Base-by-base conservation (phyloP, 2,113 vertebrate genomes). In the Paralichthys olivaceus region DNA sequence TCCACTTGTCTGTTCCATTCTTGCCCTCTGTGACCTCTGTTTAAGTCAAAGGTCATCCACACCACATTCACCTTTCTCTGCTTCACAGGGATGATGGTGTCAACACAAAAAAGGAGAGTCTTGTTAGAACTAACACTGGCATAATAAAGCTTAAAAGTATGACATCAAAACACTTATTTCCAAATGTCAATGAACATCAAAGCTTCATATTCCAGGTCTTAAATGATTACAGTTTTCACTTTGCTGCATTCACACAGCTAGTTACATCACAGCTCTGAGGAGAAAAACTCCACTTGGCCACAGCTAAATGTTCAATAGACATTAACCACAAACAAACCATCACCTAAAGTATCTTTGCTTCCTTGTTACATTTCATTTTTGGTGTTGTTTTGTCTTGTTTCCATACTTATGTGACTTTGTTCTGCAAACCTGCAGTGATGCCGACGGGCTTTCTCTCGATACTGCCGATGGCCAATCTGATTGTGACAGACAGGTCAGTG, bases 21-120 rank as follows among this genome's bases (percentile, higher is more conserved):
- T 4, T 25, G 60, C 64, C 83, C 85, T 69, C 54, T 26, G 43
- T 72, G 78, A 72, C 62, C 69, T 66, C 40, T 11, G 28, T 53
- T 29, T 3, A 37, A 22, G 80, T 87, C 74, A 89, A 72, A 85
- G 71, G 77, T 71, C 80, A 89, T 81, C 79, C 68, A 64, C 79
- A 87, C 84, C 26, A 70, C 64, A 69, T 77, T 83, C 81, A 78
- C 79, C 79, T 83, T 70, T 67, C 70, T 56, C 28, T 60, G 56
- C 53, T 43, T 40, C 25, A 64, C 8, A 4, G 37, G 49, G 25
- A 69, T 22, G 45, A n/a, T 26, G 25, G 15, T 4, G 11, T 26
- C 4, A 19, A 45, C 15, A 23, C 14, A 6, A 32, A 28, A 28
- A 22, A 37, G 2, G 19, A 53, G 55, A 34, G 32, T 34, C 9